Conservation (phyloP, 2,888 invertebrate species). For the Limenitis camilla region DNA sequence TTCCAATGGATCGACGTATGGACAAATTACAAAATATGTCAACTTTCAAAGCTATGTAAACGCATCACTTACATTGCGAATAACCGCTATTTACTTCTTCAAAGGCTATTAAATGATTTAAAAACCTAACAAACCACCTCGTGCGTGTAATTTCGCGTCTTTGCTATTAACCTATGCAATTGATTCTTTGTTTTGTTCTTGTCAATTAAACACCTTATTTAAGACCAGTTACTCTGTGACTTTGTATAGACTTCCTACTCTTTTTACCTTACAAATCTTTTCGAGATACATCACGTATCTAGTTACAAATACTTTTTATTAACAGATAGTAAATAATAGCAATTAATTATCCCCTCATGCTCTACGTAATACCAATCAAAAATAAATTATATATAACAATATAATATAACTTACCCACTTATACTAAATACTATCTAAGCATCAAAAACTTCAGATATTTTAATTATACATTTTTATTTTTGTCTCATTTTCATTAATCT, state of each 20-base stretch:
- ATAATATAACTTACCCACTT: too few species aligned
- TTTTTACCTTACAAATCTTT: not conserved
- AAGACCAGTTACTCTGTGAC: not conserved
- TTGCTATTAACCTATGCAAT: conserved; percentile 45
- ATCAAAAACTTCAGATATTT: too few species aligned
- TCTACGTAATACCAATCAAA: too few species aligned
- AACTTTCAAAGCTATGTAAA: conserved; percentile 46
- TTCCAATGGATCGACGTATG: too few species aligned
- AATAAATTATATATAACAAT: too few species aligned
- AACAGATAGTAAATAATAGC: too few species aligned
- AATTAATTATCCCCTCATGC: too few species aligned
- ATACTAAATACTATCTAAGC: too few species aligned
- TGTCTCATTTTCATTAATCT: too few species aligned
- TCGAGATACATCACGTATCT: not conserved
- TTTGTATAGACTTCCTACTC: not conserved
- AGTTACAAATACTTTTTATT: too few species aligned
- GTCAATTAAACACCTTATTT: conserved; percentile 29
- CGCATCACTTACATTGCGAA: conserved; percentile 41
- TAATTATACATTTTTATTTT: too few species aligned
- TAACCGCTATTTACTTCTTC: conserved; percentile 45
- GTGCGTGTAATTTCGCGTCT: conserved; percentile 46
- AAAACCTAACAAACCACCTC: conserved; percentile 34
- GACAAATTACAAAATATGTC: conserved; percentile 30
- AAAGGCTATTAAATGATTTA: conserved; percentile 43
- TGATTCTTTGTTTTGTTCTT: conserved; percentile 20